Conservation (phyloP, 1,140 invertebrate species). For the Leguminivora glycinivorella region DNA sequence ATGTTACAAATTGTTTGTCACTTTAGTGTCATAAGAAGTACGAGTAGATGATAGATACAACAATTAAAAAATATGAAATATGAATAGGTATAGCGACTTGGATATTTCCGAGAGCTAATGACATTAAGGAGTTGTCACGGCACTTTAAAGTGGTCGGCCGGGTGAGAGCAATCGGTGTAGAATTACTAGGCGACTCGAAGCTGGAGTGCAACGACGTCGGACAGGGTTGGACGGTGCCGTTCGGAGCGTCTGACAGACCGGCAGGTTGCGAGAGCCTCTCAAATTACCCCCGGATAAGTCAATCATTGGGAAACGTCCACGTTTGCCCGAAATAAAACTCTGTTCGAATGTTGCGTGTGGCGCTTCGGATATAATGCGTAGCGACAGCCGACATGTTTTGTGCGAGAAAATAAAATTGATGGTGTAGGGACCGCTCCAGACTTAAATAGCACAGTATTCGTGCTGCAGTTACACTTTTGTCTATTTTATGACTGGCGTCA, state of each 20-base stretch:
- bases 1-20: background rate
- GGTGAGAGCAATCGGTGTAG: slow-evolving; percentile 48
- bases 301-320: slow-evolving; percentile 74
- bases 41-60: too few relatives aligned
- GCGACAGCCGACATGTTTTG: slow-evolving; percentile 78
- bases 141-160: slow-evolving; percentile 13
- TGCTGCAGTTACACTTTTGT: slow-evolving; percentile 73
- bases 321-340: slow-evolving; percentile 74
- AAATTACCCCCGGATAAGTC: slow-evolving; percentile 79
- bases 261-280: slow-evolving; percentile 66
- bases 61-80: too few relatives aligned
- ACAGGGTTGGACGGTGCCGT: slow-evolving; percentile 30
- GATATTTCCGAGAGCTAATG: background rate
- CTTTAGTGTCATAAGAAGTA: too few relatives aligned
- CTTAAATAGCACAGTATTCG: slow-evolving; percentile 73
- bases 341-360: slow-evolving; percentile 73
- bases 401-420: slow-evolving; percentile 79
- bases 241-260: slow-evolving; percentile 31
- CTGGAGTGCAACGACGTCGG: slow-evolving; percentile 32
- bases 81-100: background rate
- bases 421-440: slow-evolving; percentile 68
- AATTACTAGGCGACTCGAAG: slow-evolving; percentile 41
- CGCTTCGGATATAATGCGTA: slow-evolving; percentile 73
- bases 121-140: slow-evolving; percentile 15
- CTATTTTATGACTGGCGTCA: slow-evolving; percentile 72